Base-by-base conservation (phyloP, 2,797 vertebrate species). In the Cyprinodon diabolis region DNA sequence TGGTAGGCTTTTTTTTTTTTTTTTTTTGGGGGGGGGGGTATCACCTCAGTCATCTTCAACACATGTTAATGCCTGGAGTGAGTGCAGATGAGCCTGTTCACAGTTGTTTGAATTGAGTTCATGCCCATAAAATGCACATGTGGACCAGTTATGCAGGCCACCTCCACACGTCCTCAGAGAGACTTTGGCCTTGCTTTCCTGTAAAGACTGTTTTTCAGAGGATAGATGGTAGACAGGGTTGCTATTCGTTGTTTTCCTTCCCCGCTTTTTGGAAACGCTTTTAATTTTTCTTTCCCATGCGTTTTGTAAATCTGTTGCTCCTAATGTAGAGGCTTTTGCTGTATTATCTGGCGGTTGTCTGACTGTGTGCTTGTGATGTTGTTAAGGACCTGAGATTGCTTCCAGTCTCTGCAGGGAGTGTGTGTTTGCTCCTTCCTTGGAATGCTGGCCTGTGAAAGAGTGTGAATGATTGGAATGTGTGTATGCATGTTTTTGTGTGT, bases 361-460 rank as follows among this genome's bases (percentile, higher is more conserved):
- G 35, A 25, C 40, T 86, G 66, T 77, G 66, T 48, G 76, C 68
- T 84, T 79, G 72, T 87, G 77, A 85, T 89, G 86, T 86, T 90
- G 72, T 87, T 72, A 55, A 77, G 78, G 71, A 87, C 88, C 84
- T 72, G 82, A 78, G 87, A 91, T 89, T 87, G 91, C 86, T 91
- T 91, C 82, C 88, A 86, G 67, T 90, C 89, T 81, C 90, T 75
- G 79, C 83, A 81, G 90, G 91, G 89, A 89, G 86, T 86, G 85
- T 86, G 85, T 90, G 85, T 91, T 89, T 91, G 81, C 87, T 87
- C 74, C 78, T 63, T 84, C 77, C 81, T 79, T 80, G 90, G 93
- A 93, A 93, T 92, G 90, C 84, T 75, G 75, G 82, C 86, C 77
- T 87, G 81, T 89, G 84, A 86, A 92, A 91, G 84, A 85, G 80